Evolutionary conservation across 2,888 invertebrate genomes (phyloP), one percentile per base, ranked within the genome.

Genomic region (Troides oblongomaculatus): DNA sequence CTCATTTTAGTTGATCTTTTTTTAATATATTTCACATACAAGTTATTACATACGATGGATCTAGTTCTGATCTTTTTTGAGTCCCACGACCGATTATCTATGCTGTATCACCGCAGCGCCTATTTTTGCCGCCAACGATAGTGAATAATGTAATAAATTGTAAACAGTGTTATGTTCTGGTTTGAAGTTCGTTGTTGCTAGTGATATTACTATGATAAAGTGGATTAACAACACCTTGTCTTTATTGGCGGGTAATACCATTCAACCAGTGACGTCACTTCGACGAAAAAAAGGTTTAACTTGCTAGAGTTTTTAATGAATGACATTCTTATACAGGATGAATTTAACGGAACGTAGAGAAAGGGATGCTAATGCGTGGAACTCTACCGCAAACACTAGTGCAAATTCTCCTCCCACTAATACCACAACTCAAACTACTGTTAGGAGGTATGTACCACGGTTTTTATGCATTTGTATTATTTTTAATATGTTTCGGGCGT

Each of bases 301-400:
- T n/a, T 58, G 56, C 18, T 17, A 56, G 56, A 7, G 30, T 56
- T 58, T 23, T 23, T 58, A 58, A 23, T 21, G 23, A 58, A 58
- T 36, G 57, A 21, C 21, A 39, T 66, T 67, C 62, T 63, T 60
- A 36, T 69, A 25, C 73, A 89, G 89, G 81, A 81, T 85, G 74
- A 87, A 77, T 64, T 81, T 86, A 18, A 75, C 82, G 72, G 89
- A 88, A 66, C 82, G 84, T 75, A 77, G 83, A 69, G 89, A 89
- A 36, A 79, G 85, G n/a, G 90, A 89, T 3, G 84, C 80, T 0
- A 89, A 87, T 74, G 85, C 88, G 0, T 87, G 88, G 88, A 81
- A 80, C 6, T 73, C 86, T 2, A 81, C 86, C 0, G 74, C 83
- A 0, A 85, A 76, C 25, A 84, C 87, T 2, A 79, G 79, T 7